Percentiles rank a stretch among this genome's conserved stretches.
Evolutionary conservation across 2,113 vertebrate species (phyloP).

Genomic region (Mustela lutreola): DNA sequence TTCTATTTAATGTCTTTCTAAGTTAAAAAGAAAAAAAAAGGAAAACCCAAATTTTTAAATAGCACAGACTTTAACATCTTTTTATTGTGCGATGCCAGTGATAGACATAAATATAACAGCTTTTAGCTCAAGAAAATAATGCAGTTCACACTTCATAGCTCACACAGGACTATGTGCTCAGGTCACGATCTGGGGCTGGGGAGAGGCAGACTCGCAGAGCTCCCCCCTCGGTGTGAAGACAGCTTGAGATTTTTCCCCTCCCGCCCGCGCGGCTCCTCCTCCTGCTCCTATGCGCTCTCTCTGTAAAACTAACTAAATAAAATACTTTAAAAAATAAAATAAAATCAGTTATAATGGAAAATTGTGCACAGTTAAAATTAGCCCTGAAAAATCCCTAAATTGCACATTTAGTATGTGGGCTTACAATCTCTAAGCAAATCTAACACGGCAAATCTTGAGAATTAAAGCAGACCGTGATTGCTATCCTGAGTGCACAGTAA

Average conservation of each 20-base stretch:
- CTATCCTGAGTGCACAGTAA: neutral
- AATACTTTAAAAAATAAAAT: neutral
- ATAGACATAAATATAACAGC: neutral
- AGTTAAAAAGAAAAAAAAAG: slow-evolving; percentile 4
- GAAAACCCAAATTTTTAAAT: neutral
- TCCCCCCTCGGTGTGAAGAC: neutral
- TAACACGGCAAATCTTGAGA: neutral
- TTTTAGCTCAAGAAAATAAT: neutral
- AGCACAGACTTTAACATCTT: neutral
- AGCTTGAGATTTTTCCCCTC: neutral
- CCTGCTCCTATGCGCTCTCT: neutral
- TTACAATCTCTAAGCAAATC: neutral
- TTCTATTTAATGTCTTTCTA: slow-evolving; percentile 28
- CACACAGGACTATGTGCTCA: neutral
- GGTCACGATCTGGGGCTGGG: neutral
- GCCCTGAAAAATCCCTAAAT: neutral
- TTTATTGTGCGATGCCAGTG: neutral
- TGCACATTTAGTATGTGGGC: neutral
- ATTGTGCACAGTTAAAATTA: neutral
- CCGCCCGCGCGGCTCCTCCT: neutral
- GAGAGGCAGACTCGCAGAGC: neutral
- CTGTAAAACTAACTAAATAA: neutral
- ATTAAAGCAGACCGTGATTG: neutral
- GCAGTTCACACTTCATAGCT: neutral
- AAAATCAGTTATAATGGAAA: neutral